A percentile compares a stretch with the other conserved stretches of the same genome.
Evolutionary conservation across 2,888 invertebrate species (phyloP).

Genomic region (Lasioglossum lativentre): DNA sequence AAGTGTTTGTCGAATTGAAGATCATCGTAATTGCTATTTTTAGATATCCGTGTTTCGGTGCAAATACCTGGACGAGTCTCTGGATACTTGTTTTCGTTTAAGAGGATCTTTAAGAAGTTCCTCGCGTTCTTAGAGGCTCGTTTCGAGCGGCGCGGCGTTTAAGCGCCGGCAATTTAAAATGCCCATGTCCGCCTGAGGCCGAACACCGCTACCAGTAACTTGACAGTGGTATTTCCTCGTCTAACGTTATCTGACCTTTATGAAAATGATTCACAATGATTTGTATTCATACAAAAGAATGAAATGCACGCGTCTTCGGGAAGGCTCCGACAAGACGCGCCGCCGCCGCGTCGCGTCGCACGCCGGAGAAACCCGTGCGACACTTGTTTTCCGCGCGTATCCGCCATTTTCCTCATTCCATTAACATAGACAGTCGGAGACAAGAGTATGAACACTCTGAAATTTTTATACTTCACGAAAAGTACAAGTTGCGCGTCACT

Average conservation of each 20-base stretch:
- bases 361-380: background rate
- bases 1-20: slow-evolving; percentile 38
- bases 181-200: slow-evolving; percentile 29
- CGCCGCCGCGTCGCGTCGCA: background rate
- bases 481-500: background rate
- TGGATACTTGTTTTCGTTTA: slow-evolving; percentile 52
- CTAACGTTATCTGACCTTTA: slow-evolving; percentile 54
- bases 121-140: slow-evolving; percentile 50
- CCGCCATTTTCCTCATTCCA: background rate
- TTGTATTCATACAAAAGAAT: slow-evolving; percentile 12
- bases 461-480: background rate
- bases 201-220: slow-evolving; percentile 13
- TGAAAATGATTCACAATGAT: slow-evolving; percentile 37
- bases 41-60: slow-evolving; percentile 21
- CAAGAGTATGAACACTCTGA: background rate
- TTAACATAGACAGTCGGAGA: background rate
- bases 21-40: slow-evolving; percentile 44
- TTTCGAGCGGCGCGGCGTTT: slow-evolving; percentile 38
- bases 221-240: slow-evolving; percentile 32
- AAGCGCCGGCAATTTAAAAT: slow-evolving; percentile 48
- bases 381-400: background rate
- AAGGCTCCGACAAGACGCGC: background rate
- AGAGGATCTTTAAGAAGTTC: slow-evolving; percentile 62
- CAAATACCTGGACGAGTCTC: slow-evolving; percentile 34
- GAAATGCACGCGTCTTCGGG: background rate